Conservation (phyloP, 2,797 vertebrate species). For the Allobates femoralis region DNA sequence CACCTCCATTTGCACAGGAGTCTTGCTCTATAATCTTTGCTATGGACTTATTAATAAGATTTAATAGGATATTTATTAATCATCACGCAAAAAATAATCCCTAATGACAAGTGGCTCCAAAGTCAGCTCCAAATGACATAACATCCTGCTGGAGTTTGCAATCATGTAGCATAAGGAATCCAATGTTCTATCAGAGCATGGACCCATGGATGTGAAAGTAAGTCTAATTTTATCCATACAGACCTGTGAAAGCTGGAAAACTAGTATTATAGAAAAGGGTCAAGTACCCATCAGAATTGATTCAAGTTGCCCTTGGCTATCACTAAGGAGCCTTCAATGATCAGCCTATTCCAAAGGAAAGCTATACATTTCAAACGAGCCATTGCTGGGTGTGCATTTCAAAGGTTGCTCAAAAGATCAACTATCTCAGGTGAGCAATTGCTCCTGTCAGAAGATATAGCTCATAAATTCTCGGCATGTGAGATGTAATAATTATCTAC, state of each 20-base stretch:
- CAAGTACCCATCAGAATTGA: neutral
- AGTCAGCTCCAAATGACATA: neutral
- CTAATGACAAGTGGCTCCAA: neutral
- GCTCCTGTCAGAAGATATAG: neutral
- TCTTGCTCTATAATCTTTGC: too few relatives aligned
- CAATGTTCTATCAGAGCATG: neutral
- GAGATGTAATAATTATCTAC: neutral
- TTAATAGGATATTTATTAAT: too few relatives aligned
- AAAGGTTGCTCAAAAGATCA: constrained; percentile 4
- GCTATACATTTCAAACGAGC: constrained; percentile 13
- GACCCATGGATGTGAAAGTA: neutral
- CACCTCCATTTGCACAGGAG: too few relatives aligned
- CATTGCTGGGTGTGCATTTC: constrained; percentile 12
- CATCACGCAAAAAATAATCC: too few relatives aligned
- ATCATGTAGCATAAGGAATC: neutral
- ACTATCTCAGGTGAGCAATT: neutral
- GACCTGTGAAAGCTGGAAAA: neutral
- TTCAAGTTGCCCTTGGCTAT: neutral
- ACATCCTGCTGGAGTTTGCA: neutral
- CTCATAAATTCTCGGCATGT: neutral
- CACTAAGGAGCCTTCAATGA: neutral
- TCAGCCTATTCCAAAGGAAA: neutral
- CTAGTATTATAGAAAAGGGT: neutral
- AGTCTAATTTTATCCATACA: neutral
- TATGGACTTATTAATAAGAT: too few relatives aligned